These are phyloP conservation scores for Pandemis corylana DNA, from an alignment of 2,888 invertebrate species.

Conservation along the genomic window DNA sequence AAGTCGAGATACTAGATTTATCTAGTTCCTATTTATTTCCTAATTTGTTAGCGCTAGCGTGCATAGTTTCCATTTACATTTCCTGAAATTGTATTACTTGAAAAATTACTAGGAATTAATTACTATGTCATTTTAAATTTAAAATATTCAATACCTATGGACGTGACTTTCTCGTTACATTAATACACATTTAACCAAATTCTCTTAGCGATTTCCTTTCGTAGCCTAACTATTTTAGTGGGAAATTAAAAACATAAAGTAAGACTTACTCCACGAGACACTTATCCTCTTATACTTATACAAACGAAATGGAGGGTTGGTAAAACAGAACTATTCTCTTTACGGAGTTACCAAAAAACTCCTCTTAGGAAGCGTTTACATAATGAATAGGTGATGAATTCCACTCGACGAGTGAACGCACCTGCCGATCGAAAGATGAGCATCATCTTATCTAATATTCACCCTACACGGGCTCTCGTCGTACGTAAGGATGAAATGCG, in stretches of 20 bases:
- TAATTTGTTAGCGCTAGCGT: background rate
- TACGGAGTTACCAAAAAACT: background rate
- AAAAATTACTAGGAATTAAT: no score
- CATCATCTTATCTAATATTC: slow-evolving; percentile 31
- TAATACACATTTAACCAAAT: no score
- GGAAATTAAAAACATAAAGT: no score
- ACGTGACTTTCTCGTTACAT: no score
- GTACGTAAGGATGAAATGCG: slow-evolving; percentile 1
- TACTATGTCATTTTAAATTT: no score
- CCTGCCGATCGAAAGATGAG: slow-evolving; percentile 25
- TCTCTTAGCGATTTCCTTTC: no score
- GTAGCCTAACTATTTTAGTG: no score
- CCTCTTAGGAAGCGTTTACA: background rate
- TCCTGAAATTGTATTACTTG: no score
- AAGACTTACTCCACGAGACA: no score
- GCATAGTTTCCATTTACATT: background rate
- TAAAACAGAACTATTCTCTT: background rate
- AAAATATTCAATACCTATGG: no score
- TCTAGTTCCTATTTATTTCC: background rate
- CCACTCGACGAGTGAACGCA: slow-evolving; percentile 28
- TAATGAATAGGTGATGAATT: slow-evolving; percentile 12
- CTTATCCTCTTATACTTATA: no score
- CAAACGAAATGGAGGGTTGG: no score
- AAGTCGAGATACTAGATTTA: slow-evolving; percentile 7
- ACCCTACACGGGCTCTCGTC: slow-evolving; percentile 24